Evolutionary conservation across 2,797 vertebrate species (phyloP).

Genomic region (Eptatretus atami): DNA sequence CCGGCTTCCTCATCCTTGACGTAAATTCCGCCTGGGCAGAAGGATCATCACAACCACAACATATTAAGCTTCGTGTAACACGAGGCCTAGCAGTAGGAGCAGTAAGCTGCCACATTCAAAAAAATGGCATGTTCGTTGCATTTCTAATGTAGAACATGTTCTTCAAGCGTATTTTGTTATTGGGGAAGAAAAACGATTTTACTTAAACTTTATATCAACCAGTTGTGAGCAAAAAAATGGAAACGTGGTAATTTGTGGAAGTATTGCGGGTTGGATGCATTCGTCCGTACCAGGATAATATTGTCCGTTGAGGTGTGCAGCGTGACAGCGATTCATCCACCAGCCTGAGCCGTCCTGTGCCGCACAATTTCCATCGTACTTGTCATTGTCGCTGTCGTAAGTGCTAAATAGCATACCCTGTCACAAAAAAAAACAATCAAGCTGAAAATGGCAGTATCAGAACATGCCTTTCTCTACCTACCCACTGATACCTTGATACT

Average conservation of each 20-base stretch:
- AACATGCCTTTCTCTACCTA: too few species aligned
- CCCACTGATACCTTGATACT: too few species aligned
- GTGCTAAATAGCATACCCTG: constrained; percentile 79
- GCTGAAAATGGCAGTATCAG: too few species aligned
- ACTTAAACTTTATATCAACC: neutral
- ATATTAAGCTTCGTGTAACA: too few species aligned
- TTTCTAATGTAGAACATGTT: neutral
- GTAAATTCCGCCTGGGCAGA: constrained; percentile 34
- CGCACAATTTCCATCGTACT: constrained; percentile 42
- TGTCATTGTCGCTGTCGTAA: constrained; percentile 52
- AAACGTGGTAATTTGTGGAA: too few species aligned
- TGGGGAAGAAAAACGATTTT: neutral
- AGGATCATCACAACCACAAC: neutral
- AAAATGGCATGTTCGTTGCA: neutral
- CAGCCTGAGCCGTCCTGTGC: constrained; percentile 58
- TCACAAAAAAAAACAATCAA: neutral
- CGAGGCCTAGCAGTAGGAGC: too few species aligned
- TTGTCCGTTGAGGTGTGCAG: constrained; percentile 61
- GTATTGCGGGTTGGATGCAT: neutral
- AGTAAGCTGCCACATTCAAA: neutral
- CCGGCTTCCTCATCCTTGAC: constrained; percentile 19
- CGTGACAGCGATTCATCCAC: constrained; percentile 98
- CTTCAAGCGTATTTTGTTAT: neutral
- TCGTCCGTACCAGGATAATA: constrained; percentile 38
- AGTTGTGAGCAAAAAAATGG: neutral